Evolutionary conservation across 1,140 invertebrate genomes (phyloP).

Genomic region (Euura lappo): DNA sequence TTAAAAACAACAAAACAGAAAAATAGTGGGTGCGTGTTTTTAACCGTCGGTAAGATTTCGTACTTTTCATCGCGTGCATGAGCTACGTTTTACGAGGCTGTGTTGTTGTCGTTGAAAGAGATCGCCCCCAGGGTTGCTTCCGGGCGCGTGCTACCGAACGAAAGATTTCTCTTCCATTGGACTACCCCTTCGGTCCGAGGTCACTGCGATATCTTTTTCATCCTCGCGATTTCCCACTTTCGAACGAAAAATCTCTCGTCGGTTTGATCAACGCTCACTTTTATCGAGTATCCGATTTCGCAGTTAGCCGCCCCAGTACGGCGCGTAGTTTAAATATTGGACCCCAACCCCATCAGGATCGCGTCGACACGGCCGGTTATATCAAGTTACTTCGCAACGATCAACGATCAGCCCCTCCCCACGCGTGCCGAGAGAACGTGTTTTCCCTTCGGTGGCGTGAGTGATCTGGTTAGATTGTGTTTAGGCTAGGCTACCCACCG

Average conservation of each 20-base stretch:
- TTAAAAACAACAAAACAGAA: not conserved
- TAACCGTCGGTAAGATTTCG: not conserved
- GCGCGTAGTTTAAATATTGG: no score
- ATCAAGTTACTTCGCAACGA: constrained; percentile 15
- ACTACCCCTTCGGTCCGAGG: no score
- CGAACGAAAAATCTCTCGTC: no score
- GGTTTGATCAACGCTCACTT: no score
- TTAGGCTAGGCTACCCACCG: not conserved
- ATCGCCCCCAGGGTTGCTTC: not conserved
- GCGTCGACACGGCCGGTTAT: not conserved
- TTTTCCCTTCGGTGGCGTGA: not conserved
- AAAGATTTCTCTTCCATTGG: not conserved
- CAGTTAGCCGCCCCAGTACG: no score
- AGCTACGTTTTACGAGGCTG: not conserved
- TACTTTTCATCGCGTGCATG: not conserved
- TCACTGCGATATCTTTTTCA: no score
- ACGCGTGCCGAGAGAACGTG: constrained; percentile 35
- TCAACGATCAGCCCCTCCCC: constrained; percentile 33
- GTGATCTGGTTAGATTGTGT: constrained; percentile 5
- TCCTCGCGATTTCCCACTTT: no score
- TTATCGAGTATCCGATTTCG: no score
- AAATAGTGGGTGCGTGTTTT: not conserved
- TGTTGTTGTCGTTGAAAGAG: not conserved
- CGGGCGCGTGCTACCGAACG: not conserved
- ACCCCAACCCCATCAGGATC: no score